Conservation (phyloP, 2,797 vertebrate genomes). For the Rhinichthys osculus region DNA sequence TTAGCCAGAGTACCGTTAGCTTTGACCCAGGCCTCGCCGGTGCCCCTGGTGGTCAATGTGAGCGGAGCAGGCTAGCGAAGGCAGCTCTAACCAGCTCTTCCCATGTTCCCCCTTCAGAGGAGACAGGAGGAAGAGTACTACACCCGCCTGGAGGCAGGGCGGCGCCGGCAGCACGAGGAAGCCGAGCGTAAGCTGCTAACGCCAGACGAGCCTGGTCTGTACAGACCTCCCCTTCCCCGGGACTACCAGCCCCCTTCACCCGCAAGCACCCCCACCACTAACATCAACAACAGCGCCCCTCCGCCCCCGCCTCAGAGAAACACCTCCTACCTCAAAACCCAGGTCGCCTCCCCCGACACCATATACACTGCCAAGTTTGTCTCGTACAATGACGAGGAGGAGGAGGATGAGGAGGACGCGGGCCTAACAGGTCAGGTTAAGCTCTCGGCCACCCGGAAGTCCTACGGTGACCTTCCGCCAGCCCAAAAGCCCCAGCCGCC, state of each 20-base stretch:
- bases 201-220: constrained; percentile 94
- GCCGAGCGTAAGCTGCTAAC: constrained; percentile 93
- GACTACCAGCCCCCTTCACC: constrained; percentile 90
- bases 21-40: background rate
- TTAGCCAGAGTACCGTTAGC: constrained; percentile 10
- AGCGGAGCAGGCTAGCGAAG: constrained; percentile 37
- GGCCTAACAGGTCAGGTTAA: constrained; percentile 94
- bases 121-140: constrained; percentile 99
- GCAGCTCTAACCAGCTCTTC: constrained; percentile 81
- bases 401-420: constrained; percentile 82
- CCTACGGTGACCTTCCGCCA: constrained; percentile 90
- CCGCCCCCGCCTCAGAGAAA: constrained; percentile 97
- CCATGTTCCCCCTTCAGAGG: constrained; percentile 84
- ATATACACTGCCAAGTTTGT: constrained; percentile 99
- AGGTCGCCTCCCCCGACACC: constrained; percentile 93
- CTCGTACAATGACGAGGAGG: constrained; percentile 93
- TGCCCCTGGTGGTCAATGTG: background rate
- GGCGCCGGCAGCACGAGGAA: constrained; percentile 96
- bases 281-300: constrained; percentile 82
- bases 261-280: constrained; percentile 75
- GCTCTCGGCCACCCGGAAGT: constrained; percentile 88
- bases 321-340: constrained; percentile 97
- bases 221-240: constrained; percentile 94
- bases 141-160: constrained; percentile 93
- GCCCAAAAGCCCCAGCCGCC: constrained; percentile 83